These are phyloP conservation scores for Tetragonula carbonaria DNA, from an alignment of 2,888 invertebrate species.

Conservation along the genomic window DNA sequence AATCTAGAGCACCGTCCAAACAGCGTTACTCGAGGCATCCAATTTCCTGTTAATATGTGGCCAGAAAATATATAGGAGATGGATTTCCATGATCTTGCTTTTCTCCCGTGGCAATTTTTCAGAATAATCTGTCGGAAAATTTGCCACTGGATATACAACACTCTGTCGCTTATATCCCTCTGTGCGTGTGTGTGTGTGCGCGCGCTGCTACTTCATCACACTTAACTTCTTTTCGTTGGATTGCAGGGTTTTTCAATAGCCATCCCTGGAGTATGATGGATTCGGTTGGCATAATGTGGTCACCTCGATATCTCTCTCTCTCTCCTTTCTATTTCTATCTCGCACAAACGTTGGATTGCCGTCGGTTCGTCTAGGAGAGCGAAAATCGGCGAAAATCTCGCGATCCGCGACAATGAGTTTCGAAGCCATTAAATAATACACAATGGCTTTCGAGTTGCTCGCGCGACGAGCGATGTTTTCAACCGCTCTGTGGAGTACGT, in stretches of 20 bases:
- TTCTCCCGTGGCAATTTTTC: slow-evolving; percentile 34
- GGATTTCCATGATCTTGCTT: slow-evolving; percentile 32
- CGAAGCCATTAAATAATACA: slow-evolving; percentile 46
- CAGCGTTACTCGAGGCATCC: slow-evolving; percentile 18
- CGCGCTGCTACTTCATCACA: slow-evolving; percentile 40
- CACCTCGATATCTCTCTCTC: slow-evolving; percentile 10
- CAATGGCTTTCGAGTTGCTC: slow-evolving; percentile 37
- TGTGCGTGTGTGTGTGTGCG: neutral
- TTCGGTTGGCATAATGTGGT: slow-evolving; percentile 31
- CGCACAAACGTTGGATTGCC: neutral
- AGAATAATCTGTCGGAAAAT: slow-evolving; percentile 42
- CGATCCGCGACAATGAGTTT: slow-evolving; percentile 13
- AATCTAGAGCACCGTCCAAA: neutral
- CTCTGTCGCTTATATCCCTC: slow-evolving; percentile 7
- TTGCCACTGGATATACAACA: slow-evolving; percentile 9
- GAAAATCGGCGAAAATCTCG: slow-evolving; percentile 10
- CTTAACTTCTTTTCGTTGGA: slow-evolving; percentile 14
- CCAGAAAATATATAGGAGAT: slow-evolving; percentile 26
- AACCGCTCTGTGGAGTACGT: slow-evolving; percentile 5
- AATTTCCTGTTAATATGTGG: slow-evolving; percentile 38
- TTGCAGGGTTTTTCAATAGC: slow-evolving; percentile 44
- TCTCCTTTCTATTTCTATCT: neutral
- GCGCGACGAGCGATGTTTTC: slow-evolving; percentile 13
- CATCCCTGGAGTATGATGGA: slow-evolving; percentile 39
- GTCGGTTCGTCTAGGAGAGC: neutral